Conservation (phyloP, 2,797 vertebrate species). For the Anabacerthia variegaticeps region DNA sequence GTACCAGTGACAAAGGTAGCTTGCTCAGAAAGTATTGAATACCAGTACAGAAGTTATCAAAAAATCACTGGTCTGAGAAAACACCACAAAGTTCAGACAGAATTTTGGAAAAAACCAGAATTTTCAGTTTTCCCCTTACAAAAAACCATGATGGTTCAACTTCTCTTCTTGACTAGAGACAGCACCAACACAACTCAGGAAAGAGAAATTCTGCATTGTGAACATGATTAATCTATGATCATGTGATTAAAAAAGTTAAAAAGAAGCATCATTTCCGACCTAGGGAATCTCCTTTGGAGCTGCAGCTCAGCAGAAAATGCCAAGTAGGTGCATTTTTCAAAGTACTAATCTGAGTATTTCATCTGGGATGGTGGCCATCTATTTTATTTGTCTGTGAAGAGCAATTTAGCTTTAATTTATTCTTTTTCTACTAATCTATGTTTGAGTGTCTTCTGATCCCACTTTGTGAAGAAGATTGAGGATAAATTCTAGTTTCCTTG, state of each 20-base stretch:
- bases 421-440: background rate
- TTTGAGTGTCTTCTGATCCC: background rate
- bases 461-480: background rate
- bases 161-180: background rate
- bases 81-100: background rate
- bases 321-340: background rate
- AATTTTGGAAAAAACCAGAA: background rate
- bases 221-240: background rate
- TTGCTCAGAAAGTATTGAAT: background rate
- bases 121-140: background rate
- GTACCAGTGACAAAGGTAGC: background rate
- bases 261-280: background rate
- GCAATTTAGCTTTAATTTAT: background rate
- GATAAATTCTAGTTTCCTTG: background rate
- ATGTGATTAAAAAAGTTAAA: background rate
- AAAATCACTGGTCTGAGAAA: background rate
- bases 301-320: background rate
- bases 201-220: background rate
- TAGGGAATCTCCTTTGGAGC: background rate
- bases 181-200: background rate
- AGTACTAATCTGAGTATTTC: background rate
- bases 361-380: background rate
- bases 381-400: background rate
- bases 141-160: rapidly evolving
- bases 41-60: background rate